These are phyloP conservation scores for Drosophila diplacantha DNA, from an alignment of 2,888 invertebrate genomes.

Conservation along the genomic window DNA sequence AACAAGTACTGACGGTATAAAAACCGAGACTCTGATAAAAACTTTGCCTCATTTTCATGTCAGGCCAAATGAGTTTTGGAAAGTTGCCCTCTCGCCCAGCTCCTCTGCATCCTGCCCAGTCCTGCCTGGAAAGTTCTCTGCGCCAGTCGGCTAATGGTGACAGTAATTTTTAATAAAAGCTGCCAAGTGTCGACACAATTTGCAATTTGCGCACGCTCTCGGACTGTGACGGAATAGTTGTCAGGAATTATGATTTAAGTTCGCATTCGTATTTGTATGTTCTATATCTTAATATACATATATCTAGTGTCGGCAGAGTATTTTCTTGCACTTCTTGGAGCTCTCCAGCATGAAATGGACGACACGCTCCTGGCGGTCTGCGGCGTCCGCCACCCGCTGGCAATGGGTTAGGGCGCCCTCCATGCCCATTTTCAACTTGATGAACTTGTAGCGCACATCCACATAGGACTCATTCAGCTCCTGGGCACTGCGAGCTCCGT, in stretches of 20 bases:
- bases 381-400: conserved; percentile 39
- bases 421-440: conserved; percentile 51
- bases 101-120: neutral
- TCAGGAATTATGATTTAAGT: neutral
- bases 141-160: conserved; percentile 59
- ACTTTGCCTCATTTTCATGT: conserved; percentile 63
- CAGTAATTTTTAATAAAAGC: conserved; percentile 65
- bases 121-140: conserved; percentile 31
- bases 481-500: conserved; percentile 42
- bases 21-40: conserved; percentile 40
- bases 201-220: conserved; percentile 25
- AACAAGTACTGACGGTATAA: neutral
- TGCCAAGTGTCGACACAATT: conserved; percentile 41
- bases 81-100: conserved; percentile 27
- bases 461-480: conserved; percentile 44
- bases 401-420: conserved; percentile 38
- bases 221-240: conserved; percentile 31
- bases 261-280: neutral
- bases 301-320: conserved; percentile 10
- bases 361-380: conserved; percentile 37
- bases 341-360: conserved; percentile 41
- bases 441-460: conserved; percentile 52
- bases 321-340: conserved; percentile 17
- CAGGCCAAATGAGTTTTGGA: conserved; percentile 66
- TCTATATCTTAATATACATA: neutral